Evolutionary conservation across 2,888 invertebrate genomes (phyloP).

Genomic region (Mycogona germanica): DNA sequence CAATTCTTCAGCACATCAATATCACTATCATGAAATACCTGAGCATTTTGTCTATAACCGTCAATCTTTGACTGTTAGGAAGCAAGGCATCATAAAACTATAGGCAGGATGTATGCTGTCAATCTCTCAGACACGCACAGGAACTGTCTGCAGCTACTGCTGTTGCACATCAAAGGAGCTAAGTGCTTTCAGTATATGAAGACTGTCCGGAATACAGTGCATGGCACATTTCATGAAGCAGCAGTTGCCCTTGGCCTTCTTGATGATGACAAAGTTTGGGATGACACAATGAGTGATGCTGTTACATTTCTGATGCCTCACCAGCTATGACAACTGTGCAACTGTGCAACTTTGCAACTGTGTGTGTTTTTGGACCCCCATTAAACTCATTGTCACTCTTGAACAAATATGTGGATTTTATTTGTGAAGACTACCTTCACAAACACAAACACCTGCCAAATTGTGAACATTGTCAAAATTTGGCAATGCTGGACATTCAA

Average conservation of each 20-base stretch:
- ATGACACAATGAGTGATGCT: neutral
- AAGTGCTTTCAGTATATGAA: conserved; percentile 21
- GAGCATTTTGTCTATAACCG: conserved; percentile 15
- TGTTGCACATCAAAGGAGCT: conserved; percentile 21
- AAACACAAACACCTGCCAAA: too few relatives aligned
- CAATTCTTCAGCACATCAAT: conserved; percentile 16
- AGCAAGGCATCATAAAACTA: neutral
- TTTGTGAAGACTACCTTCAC: too few relatives aligned
- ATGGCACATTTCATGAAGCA: neutral
- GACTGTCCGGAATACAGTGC: conserved; percentile 21
- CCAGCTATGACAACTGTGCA: neutral
- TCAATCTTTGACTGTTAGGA: neutral
- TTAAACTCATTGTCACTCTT: neutral
- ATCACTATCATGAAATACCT: conserved; percentile 19
- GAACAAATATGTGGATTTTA: neutral
- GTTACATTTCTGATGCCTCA: neutral
- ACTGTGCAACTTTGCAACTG: too few relatives aligned
- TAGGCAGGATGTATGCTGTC: conserved; percentile 31
- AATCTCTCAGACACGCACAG: too few relatives aligned
- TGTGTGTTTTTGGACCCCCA: neutral
- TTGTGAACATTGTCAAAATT: too few relatives aligned
- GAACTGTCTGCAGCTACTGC: conserved; percentile 19
- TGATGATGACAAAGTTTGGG: neutral
- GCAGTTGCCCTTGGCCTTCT: neutral
- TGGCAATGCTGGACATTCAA: too few relatives aligned